phyloP scores from a whole-genome alignment of 2,797 vertebrate species.

The Okamejei kenojei region DNA sequence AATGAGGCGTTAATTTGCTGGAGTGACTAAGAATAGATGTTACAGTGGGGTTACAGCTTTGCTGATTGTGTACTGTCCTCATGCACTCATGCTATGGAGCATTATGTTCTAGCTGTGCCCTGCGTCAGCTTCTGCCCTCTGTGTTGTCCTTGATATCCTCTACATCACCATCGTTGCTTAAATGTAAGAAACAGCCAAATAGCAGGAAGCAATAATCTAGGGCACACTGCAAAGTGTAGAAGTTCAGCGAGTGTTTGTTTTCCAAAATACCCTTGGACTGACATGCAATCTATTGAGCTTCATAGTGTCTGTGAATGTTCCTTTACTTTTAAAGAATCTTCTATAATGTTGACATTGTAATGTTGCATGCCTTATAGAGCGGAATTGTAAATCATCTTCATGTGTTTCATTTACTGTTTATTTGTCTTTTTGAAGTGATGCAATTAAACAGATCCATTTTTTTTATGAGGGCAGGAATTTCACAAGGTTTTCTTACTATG shows the following conservation, averaged over 20 bases:
- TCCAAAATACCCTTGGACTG: background rate
- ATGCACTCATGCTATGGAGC: background rate
- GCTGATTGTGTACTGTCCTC: background rate
- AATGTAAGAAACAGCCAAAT: background rate
- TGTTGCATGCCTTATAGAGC: background rate
- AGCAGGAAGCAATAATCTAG: conserved; percentile 15
- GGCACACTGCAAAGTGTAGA: background rate
- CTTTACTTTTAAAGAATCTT: background rate
- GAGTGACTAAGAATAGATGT: background rate
- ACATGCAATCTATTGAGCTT: background rate
- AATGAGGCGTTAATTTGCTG: background rate
- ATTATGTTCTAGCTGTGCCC: background rate
- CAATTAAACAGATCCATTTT: background rate
- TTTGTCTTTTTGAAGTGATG: background rate
- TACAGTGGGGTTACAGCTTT: background rate
- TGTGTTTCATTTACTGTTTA: background rate
- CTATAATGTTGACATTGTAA: background rate
- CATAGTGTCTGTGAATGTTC: background rate
- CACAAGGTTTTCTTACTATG: conserved; percentile 8
- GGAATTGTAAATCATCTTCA: background rate
- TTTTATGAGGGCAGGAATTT: no score
- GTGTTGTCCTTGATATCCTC: background rate
- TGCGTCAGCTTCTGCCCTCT: background rate
- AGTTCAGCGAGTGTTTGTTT: background rate
- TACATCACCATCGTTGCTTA: background rate